phyloP scores from a whole-genome alignment of 2,113 vertebrate species.

The Heterotis niloticus region DNA sequence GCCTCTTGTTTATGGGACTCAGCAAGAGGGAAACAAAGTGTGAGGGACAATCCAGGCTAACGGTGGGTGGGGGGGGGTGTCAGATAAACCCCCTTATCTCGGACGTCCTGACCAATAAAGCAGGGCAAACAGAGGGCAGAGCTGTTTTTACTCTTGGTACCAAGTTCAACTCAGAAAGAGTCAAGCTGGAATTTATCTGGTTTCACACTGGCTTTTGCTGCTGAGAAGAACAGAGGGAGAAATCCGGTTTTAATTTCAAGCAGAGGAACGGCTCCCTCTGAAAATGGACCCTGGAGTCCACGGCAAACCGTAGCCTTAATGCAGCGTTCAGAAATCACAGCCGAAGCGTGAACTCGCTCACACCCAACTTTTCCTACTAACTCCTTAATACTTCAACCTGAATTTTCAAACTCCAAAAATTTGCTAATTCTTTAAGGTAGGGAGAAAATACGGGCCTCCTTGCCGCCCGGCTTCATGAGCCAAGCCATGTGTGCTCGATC shows the following conservation, averaged over 20 bases:
- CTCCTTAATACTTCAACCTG: background rate
- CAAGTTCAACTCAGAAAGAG: background rate
- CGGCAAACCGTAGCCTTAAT: background rate
- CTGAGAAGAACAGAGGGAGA: background rate
- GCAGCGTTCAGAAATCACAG: background rate
- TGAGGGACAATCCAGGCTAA: no score
- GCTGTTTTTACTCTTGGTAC: background rate
- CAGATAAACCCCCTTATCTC: background rate
- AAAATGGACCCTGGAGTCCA: background rate
- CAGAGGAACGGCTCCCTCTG: background rate
- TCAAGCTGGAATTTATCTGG: background rate
- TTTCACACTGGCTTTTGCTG: background rate
- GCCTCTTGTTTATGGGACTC: no score
- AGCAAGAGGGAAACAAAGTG: no score
- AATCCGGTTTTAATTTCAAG: background rate
- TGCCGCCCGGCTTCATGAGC: background rate
- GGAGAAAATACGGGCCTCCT: background rate
- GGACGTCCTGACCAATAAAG: background rate
- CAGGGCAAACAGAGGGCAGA: background rate
- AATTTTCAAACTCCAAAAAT: background rate
- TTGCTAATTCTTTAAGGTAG: slow-evolving; percentile 3
- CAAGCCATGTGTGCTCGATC: background rate
- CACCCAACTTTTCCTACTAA: background rate
- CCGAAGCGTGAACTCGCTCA: background rate
- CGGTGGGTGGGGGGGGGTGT: no score